Base-by-base conservation (phyloP, 2,888 invertebrate genomes). In the Chorisops tibialis region DNA sequence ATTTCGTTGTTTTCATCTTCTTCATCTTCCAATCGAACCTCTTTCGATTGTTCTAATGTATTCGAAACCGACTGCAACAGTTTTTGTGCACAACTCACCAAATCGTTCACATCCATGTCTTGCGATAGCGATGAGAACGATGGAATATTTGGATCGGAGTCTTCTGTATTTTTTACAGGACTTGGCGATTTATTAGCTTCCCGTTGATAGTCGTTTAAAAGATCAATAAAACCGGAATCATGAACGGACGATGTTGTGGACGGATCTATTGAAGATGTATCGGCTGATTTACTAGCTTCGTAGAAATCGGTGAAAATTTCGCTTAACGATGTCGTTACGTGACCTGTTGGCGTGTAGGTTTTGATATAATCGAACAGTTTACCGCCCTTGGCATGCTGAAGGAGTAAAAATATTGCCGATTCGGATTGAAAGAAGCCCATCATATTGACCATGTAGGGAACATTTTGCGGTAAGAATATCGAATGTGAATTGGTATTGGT, bases 351-450 rank as follows among this genome's bases (percentile, higher is more conserved):
- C 3, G 66, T 67, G 60, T 75, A 72, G 24, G 71, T 71, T 58
- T 70, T 69, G 30, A 78, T 69, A 48, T 75, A 76, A 56, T 78
- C 77, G 35, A 72, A 74, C 1, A 78, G 69, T 14, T 72, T 72
- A 1, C 78, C 78, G 12, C 78, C 78, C 58, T 74, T 75, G 1
- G 77, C 77, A 64, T 76, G 73, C 51, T 73, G 69, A 0, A 79
- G 68, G 4, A 79, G 65, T 35, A 79, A 67, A 62, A 76, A 79
- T 30, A 79, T 73, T 62, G 76, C 75, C 39, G 76, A 73, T 12
- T 78, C 76, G 1, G 78, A 76, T 62, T 78, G 76, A 59, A 76
- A 77, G 62, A 74, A 79, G 48, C 73, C 74, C 61, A 76, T 54
- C 37, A 79, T 59, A 30, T 72, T 70, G 1, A 75, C 72, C 79